Evolutionary conservation across 2,113 vertebrate genomes (phyloP), one percentile per base, ranked within the genome.

Genomic region (Mormyrus iriodes): DNA sequence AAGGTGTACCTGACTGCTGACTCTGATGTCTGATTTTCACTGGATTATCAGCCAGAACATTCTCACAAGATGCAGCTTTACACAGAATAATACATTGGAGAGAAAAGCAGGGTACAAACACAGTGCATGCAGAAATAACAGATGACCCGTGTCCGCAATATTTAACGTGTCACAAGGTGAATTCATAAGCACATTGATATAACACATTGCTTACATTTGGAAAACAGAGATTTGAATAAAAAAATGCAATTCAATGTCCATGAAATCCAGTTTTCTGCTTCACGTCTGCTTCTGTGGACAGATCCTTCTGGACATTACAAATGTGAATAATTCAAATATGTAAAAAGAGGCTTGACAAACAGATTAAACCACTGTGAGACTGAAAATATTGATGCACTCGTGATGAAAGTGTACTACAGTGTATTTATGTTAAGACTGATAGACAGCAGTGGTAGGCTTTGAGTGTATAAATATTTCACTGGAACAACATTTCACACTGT

Each of bases 51-150:
- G 42, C 4, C 76, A 31, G 27, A 27, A 52, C 8, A 53, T 21
- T 53, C 49, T 88, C 31, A 27, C 73, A 21, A 65, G 31, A 89
- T 89, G 42, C 21, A 89, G 39, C 17, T 61, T 58, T 21, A 85
- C 9, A 27, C n/a, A 49, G 12, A 42, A 65, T 85, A 49, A 24
- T 31, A 48, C 12, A 48, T 17, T 15, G 8, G 44, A 55, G 48
- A 49, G 19, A 85, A 46, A 39, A 21, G 53, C 21, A 49, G 27
- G 51, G 82, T 84, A 39, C 15, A 51, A 82, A 31, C 35, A 79
- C 27, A 35, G 35, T 15, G 84, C 84, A 89, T 89, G 84, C 89
- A 76, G 46, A 53, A 76, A 87, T 21, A 46, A 17, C 42, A 90
- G 10, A 87, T 0, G 21, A 35, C 10, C 61, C 82, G 65, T 55